Base-by-base conservation (phyloP, 2,113 vertebrate genomes). In the Fregetta grallaria region DNA sequence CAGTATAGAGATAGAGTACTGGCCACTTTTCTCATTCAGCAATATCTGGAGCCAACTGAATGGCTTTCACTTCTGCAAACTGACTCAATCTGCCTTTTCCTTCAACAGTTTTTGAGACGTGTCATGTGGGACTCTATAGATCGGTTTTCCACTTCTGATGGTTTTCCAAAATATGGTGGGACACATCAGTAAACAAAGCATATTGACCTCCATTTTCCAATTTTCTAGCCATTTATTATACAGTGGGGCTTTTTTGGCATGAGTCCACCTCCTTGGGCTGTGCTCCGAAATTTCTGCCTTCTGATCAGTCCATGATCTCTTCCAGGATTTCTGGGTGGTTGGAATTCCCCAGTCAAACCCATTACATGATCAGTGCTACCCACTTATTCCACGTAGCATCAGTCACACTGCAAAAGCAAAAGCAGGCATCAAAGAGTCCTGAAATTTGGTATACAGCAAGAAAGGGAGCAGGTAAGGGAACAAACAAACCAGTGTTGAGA, bases 251-350 rank as follows among this genome's bases (percentile, higher is more conserved):
- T 73, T 82, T 75, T 70, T 32, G 10, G 4, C 38, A 21, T 15
- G 19, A 55, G 26, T 55, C 9, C 9, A 61, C 9, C 32, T 91
- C 44, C 25, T 65, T 0, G 0, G 14, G 9, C 2, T 1, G 8
- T 44, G 6, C 15, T 78, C 21, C 1, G 13, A 81, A 87, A 85
- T 42, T 6, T 26, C 20, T 67, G 9, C 49, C 22, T 78, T 74
- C 61, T 91, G 17, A 32, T 86, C 58, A 34, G 45, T 44, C 23
- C 4, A 3, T 44, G 32, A 50, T 7, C 16, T 49, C 13, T 73
- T 77, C 14, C 6, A 15, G 44, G 11, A 91, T n/a, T 72, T 66
- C 11, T 58, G 17, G 1, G 19, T 52, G 21, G 3, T 21, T 85
- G 16, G 5, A 4, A 34, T 70, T 90, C 42, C 11, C 6, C 40